Evolutionary conservation across 2,888 invertebrate species (phyloP), one percentile per base, ranked within the genome.

Genomic region (Rotaria socialis): DNA sequence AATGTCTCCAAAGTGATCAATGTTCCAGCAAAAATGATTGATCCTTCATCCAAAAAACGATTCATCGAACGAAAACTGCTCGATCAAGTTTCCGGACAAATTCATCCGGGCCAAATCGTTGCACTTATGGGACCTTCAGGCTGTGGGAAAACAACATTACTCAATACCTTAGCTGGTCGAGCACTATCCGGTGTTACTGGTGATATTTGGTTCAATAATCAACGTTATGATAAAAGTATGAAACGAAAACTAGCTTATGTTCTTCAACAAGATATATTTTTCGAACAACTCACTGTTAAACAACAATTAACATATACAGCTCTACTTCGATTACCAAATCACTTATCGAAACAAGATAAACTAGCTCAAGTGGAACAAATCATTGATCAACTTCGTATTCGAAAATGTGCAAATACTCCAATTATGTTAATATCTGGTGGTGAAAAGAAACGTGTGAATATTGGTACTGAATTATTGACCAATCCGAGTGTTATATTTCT

Each of bases 361-460:
- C 93, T 94, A 93, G 93, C 93, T 88, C 94, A 94, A 90, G 94
- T 95, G 89, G 94, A 95, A 90, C 94, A 94, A 89, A 94, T 95
- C 89, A 93, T 95, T 89, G 94, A 94, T 90, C 93, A 94, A 84
- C 92, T 95, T 89, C 94, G 95, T 90, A 92, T 95, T 89, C 93
- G 92, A 87, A 93, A 93, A 90, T 95, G 95, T 90, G 94, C 94
- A 90, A 93, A 95, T 89, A 95, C 95, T 22, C 41, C 41, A 43
- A 75, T 75, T 5, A 43, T 43, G 43, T 43, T 75, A 24, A 35
- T 95, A 85, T 95, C 94, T 74, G 95, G 95, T 0, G 95, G 95
- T 43, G 95, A 95, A 90, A 95, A 94, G 92, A 95, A 95, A 90
- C 92, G 95, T 89, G 94, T 94, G 74, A 95, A 94, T 90, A 94